These are phyloP conservation scores for Fratercula arctica DNA, from an alignment of 2,797 vertebrate species.

Conservation along the genomic window DNA sequence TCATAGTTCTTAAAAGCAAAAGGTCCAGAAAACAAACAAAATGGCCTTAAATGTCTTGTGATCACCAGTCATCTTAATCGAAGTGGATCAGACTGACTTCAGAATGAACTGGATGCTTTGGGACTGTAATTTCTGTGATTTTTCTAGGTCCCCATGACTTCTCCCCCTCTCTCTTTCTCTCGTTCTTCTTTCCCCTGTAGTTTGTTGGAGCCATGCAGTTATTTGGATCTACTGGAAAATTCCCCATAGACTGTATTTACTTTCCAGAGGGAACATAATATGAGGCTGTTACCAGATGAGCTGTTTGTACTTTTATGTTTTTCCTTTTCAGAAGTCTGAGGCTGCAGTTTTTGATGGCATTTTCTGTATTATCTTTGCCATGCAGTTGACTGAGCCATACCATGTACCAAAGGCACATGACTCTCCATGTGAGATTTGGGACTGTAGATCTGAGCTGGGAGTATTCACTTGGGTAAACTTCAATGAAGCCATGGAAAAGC, in stretches of 20 bases:
- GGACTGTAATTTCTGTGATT: background rate
- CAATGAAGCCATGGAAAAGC: constrained; percentile 12
- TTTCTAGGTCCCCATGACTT: background rate
- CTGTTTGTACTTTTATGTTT: background rate
- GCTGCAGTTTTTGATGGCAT: constrained; percentile 1
- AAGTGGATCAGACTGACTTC: constrained; percentile 1
- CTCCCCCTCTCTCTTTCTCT: background rate
- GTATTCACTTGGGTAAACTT: constrained; percentile 24
- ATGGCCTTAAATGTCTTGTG: constrained; percentile 5
- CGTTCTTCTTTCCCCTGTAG: background rate
- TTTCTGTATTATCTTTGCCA: constrained; percentile 40
- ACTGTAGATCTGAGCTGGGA: constrained; percentile 25
- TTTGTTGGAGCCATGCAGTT: background rate
- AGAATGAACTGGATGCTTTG: background rate
- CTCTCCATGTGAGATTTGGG: constrained; percentile 11
- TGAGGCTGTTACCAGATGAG: background rate
- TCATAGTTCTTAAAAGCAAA: background rate
- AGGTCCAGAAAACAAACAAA: background rate
- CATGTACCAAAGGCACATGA: background rate
- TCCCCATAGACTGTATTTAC: background rate
- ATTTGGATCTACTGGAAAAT: background rate
- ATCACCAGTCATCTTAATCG: background rate
- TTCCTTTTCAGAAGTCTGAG: background rate
- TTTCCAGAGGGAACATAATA: background rate
- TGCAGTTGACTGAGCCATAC: background rate